Percentiles rank a stretch among this genome's conserved stretches.
Evolutionary conservation across 2,113 vertebrate species (phyloP).

Genomic region (Hydrolagus affinis): DNA sequence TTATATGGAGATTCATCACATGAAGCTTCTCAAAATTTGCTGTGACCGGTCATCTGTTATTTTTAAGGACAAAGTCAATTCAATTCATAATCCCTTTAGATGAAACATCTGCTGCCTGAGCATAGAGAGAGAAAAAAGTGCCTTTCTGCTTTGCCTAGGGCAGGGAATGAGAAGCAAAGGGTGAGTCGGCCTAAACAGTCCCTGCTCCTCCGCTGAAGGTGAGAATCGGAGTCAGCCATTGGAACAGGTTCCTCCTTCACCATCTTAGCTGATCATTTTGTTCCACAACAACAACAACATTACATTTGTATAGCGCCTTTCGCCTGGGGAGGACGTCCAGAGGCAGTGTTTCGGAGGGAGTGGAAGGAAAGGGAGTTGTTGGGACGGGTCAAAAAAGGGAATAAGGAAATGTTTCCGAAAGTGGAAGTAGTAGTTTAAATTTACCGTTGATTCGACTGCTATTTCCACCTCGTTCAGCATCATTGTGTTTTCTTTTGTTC

Average conservation of each 20-base stretch:
- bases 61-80: not conserved
- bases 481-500: no score
- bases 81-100: not conserved
- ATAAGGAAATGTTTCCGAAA: no score
- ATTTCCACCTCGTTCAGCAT: no score
- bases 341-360: no score
- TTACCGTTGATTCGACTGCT: no score
- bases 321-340: no score
- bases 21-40: not conserved
- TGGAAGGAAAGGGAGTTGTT: no score
- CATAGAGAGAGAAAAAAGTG: not conserved
- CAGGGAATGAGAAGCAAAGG: not conserved
- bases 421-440: no score
- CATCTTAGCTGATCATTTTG: not conserved
- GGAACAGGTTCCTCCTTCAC: not conserved
- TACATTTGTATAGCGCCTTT: no score
- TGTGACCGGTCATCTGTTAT: conserved; percentile 21
- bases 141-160: not conserved
- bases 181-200: not conserved
- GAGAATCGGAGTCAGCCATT: not conserved
- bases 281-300: no score
- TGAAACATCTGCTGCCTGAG: conserved; percentile 26
- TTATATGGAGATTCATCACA: conserved; percentile 16
- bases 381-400: no score
- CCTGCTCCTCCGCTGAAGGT: conserved; percentile 4